phyloP scores from a whole-genome alignment of 2,888 invertebrate genomes.

The Megaustenia siamemsis region DNA sequence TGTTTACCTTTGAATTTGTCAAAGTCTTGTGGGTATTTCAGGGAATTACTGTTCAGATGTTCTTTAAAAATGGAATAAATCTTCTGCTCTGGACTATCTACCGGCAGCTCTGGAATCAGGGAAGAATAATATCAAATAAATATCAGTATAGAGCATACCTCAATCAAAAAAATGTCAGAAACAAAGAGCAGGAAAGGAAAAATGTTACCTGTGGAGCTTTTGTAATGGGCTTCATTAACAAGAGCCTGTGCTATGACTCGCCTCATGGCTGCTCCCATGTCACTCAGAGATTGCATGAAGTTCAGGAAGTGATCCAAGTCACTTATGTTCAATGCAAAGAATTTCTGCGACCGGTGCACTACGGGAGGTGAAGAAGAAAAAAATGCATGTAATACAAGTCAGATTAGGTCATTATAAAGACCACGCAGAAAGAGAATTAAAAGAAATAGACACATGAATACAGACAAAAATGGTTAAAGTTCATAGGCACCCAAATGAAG shows the following conservation, averaged over 20 bases:
- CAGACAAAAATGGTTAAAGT: neutral
- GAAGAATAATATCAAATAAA: neutral
- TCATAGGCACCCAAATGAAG: neutral
- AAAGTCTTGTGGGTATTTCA: conserved; percentile 68
- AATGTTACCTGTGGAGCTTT: conserved; percentile 43
- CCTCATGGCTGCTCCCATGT: conserved; percentile 97
- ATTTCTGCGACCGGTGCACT: conserved; percentile 18
- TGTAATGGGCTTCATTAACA: conserved; percentile 84
- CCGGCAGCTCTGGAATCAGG: conserved; percentile 5
- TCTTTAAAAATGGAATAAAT: conserved; percentile 42
- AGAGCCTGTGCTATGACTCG: conserved; percentile 94
- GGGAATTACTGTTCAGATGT: conserved; percentile 51
- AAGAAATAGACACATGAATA: neutral
- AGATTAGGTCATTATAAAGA: too few species aligned
- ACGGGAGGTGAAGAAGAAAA: neutral
- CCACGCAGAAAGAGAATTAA: too few species aligned
- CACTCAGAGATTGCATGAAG: conserved; percentile 95
- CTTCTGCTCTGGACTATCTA: conserved; percentile 28
- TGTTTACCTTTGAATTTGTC: conserved; percentile 70
- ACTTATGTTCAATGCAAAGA: conserved; percentile 84
- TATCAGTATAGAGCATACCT: too few species aligned
- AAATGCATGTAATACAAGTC: too few species aligned
- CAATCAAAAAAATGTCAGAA: too few species aligned
- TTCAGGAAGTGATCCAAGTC: conserved; percentile 92
- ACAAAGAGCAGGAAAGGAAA: neutral